phyloP scores from a whole-genome alignment of 2,113 vertebrate species.

The Caretta caretta region DNA sequence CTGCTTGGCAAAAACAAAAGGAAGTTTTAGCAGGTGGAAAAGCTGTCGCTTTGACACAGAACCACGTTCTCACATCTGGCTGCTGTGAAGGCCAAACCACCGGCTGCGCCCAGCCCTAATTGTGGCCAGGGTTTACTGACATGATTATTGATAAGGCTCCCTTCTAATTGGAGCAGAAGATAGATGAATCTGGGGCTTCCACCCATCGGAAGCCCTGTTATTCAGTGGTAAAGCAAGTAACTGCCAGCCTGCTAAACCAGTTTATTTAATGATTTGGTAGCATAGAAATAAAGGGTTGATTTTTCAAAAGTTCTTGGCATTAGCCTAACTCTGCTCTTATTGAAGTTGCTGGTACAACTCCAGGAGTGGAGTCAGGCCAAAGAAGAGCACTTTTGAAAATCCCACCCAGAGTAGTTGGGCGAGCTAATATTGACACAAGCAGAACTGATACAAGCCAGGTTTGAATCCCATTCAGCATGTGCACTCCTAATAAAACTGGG shows the following conservation, averaged over 20 bases:
- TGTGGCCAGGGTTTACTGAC: not conserved
- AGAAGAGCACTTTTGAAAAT: not conserved
- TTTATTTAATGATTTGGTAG: not conserved
- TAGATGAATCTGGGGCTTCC: not conserved
- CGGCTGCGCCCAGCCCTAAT: not conserved
- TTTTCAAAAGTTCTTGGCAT: not conserved
- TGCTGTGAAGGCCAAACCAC: conserved; percentile 18
- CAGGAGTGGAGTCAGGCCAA: not conserved
- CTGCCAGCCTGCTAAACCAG: not conserved
- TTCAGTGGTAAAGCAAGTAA: not conserved
- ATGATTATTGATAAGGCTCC: not conserved
- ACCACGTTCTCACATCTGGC: not conserved
- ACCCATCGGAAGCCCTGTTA: not conserved
- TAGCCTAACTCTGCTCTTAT: not conserved
- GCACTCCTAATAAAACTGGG: not conserved
- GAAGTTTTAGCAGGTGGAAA: conserved; percentile 54
- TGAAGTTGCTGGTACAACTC: not conserved
- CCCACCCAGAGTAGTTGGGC: not conserved
- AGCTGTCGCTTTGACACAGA: conserved; percentile 28
- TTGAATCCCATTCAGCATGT: not conserved
- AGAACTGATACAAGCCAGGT: not conserved
- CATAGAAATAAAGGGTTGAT: not conserved
- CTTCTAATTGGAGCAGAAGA: not conserved
- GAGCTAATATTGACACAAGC: not conserved
- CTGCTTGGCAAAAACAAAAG: conserved; percentile 12